Conservation (phyloP, 1,140 invertebrate species). For the Dryas iulia region DNA sequence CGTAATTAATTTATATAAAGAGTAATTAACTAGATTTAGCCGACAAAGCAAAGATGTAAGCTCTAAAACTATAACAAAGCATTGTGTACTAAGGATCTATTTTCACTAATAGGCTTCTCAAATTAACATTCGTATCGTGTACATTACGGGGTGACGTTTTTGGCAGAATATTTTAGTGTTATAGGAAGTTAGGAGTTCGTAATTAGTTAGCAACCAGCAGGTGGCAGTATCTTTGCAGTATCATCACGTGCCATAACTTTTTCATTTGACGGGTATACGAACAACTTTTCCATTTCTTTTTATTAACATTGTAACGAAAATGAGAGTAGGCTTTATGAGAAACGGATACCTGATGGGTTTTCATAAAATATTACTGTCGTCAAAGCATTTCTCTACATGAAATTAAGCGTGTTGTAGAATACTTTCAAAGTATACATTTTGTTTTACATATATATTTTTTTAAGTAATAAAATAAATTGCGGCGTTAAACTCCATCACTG, state of each 20-base stretch:
- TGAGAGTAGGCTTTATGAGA: constrained; percentile 72
- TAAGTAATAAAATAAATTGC: no score
- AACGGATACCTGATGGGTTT: constrained; percentile 72
- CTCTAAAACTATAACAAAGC: background rate
- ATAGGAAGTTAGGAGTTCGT: constrained; percentile 73
- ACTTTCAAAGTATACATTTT: background rate
- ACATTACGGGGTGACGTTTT: constrained; percentile 69
- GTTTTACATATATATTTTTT: no score
- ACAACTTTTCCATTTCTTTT: constrained; percentile 77
- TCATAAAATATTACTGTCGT: constrained; percentile 55
- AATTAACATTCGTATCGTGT: constrained; percentile 60
- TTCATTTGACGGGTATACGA: constrained; percentile 74
- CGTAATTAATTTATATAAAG: no score
- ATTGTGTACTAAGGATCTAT: background rate
- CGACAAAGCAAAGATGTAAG: no score
- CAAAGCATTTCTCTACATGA: constrained; percentile 19
- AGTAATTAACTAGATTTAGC: no score
- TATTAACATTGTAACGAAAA: constrained; percentile 77
- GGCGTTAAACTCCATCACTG: no score
- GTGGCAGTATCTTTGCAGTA: constrained; percentile 66
- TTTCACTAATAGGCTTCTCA: background rate
- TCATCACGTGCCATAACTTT: constrained; percentile 77
- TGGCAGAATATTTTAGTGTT: constrained; percentile 77
- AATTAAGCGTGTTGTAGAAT: constrained; percentile 12
- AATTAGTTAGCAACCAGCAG: constrained; percentile 69